Conservation (phyloP, 2,888 invertebrate genomes). For the Graphium colonna region DNA sequence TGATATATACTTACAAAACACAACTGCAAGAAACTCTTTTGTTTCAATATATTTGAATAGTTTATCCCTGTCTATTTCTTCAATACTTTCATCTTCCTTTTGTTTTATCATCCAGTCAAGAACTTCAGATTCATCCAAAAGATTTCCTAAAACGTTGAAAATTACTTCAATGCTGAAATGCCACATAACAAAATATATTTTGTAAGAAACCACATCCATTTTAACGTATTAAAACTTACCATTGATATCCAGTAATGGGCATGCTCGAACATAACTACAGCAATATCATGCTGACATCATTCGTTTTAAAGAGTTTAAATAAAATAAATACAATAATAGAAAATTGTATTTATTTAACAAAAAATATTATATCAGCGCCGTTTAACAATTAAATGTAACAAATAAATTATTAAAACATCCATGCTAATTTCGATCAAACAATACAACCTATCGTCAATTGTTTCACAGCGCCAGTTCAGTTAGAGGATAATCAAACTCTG, state of each 20-base stretch:
- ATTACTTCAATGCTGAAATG: conserved; percentile 43
- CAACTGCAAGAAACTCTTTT: conserved; percentile 94
- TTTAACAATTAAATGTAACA: conserved; percentile 73
- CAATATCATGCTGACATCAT: conserved; percentile 78
- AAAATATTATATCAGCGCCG: conserved; percentile 68
- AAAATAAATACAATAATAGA: conserved; percentile 63
- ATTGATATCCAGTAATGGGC: conserved; percentile 66
- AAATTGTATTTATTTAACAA: conserved; percentile 77
- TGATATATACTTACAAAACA: conserved; percentile 90
- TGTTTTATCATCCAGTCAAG: conserved; percentile 95
- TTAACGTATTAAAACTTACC: conserved; percentile 70
- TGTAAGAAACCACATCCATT: conserved; percentile 78
- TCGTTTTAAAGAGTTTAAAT: conserved; percentile 64
- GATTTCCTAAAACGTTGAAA: conserved; percentile 71
- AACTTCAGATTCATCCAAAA: conserved; percentile 88
- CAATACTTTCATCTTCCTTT: conserved; percentile 94
- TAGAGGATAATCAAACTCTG: conserved; percentile 1
- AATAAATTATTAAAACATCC: conserved; percentile 69
- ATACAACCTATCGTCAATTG: conserved; percentile 62
- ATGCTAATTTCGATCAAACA: conserved; percentile 73
- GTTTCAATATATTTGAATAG: conserved; percentile 91
- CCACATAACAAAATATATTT: conserved; percentile 36
- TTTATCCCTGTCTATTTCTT: conserved; percentile 91
- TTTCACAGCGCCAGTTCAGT: conserved; percentile 63
- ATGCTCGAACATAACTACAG: conserved; percentile 71